Conservation (phyloP, 2,113 vertebrate genomes). For the Archilochus colubris region DNA sequence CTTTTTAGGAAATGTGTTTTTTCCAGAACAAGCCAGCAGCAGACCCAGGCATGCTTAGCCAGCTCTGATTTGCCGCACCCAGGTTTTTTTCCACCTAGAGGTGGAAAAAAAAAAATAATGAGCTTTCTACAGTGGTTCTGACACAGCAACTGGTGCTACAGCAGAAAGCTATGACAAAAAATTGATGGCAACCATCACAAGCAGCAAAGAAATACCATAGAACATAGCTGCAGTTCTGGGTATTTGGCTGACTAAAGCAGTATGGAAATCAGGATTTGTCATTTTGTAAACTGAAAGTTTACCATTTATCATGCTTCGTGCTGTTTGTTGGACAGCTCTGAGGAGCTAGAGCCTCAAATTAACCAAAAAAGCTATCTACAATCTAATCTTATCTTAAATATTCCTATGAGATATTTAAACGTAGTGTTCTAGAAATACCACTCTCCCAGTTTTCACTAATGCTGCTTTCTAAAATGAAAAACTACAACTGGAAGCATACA, state of each 20-base stretch:
- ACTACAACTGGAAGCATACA: neutral
- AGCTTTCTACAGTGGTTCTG: neutral
- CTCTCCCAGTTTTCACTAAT: neutral
- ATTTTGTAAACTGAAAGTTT: neutral
- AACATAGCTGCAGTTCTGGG: neutral
- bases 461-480: neutral
- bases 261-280: neutral
- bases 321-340: neutral
- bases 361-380: neutral
- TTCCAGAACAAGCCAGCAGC: neutral
- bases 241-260: neutral
- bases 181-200: neutral
- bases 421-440: neutral
- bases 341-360: neutral
- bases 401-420: neutral
- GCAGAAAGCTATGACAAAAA: neutral
- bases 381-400: neutral
- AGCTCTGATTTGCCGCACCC: neutral
- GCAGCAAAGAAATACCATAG: fast-evolving
- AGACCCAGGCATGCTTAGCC: neutral
- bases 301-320: neutral
- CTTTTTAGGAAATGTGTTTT: neutral
- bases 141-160: neutral
- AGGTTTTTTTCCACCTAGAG: neutral
- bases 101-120: neutral